These are phyloP conservation scores for Cacoxenus indagator DNA, from an alignment of 2,888 invertebrate genomes.

Conservation along the genomic window DNA sequence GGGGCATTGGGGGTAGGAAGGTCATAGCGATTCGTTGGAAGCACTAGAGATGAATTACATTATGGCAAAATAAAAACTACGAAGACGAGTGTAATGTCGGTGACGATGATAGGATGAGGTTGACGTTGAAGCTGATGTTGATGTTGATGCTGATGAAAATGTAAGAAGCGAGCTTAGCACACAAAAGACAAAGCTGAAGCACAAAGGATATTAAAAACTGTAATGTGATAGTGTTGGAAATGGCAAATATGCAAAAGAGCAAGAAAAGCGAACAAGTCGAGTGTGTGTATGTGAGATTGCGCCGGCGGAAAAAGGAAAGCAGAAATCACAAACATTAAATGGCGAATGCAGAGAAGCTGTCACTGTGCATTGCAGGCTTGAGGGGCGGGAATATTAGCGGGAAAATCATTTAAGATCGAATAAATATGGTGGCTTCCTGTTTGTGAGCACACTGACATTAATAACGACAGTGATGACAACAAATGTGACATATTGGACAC, in stretches of 20 bases:
- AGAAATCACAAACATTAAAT: not conserved
- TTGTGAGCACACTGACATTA: not conserved
- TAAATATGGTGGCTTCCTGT: not conserved
- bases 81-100: not conserved
- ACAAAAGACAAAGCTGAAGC: not conserved
- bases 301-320: not conserved
- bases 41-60: not conserved
- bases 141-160: not conserved
- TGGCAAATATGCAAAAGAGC: not conserved
- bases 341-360: not conserved
- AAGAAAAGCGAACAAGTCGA: not conserved
- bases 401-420: not conserved
- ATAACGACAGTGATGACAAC: not conserved
- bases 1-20: not conserved
- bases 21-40: not conserved
- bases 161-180: not conserved
- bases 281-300: too few species aligned
- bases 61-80: not conserved
- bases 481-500: not conserved
- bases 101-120: too few species aligned
- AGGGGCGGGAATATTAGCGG: not conserved
- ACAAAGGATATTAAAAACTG: constrained; percentile 6
- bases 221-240: not conserved
- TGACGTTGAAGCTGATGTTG: not conserved
- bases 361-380: not conserved